A percentile compares a stretch with the other conserved stretches of the same genome.
Conservation (phyloP, 1,140 invertebrate species). For the Thaumetopoea pityocampa region DNA sequence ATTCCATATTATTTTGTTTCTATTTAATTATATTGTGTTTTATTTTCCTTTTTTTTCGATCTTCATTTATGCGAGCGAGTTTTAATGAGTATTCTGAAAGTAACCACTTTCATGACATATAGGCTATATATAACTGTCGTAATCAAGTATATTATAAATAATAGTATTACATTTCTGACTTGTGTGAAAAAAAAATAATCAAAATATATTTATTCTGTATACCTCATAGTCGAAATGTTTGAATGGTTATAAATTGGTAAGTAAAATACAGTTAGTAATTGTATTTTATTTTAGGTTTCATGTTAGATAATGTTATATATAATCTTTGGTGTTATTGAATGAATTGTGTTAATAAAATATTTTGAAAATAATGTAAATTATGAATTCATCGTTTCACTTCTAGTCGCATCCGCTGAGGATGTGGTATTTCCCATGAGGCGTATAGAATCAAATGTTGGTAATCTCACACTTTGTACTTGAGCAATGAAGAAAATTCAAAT, state of each 20-base stretch:
- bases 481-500: too few relatives aligned
- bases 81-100: constrained; percentile 40
- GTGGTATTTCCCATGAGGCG: too few relatives aligned
- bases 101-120: constrained; percentile 52
- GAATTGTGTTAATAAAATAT: constrained; percentile 79
- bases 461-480: too few relatives aligned
- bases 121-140: constrained; percentile 49
- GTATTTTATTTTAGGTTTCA: constrained; percentile 75
- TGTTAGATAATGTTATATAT: constrained; percentile 76
- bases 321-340: constrained; percentile 78
- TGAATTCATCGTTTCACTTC: constrained; percentile 64
- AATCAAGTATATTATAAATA: constrained; percentile 37
- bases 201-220: constrained; percentile 73
- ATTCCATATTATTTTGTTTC: constrained; percentile 81
- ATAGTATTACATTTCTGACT: constrained; percentile 59
- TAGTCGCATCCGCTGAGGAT: constrained; percentile 8
- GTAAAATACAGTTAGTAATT: constrained; percentile 71
- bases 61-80: constrained; percentile 53
- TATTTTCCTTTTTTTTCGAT: constrained; percentile 69
- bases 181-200: constrained; percentile 61
- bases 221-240: constrained; percentile 75
- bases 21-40: constrained; percentile 71
- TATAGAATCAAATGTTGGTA: too few relatives aligned
- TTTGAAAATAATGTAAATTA: constrained; percentile 75
- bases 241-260: constrained; percentile 74